Evolutionary conservation across 2,113 vertebrate genomes (phyloP), one percentile per base, ranked within the genome.

Genomic region (Seriola quinqueradiata): DNA sequence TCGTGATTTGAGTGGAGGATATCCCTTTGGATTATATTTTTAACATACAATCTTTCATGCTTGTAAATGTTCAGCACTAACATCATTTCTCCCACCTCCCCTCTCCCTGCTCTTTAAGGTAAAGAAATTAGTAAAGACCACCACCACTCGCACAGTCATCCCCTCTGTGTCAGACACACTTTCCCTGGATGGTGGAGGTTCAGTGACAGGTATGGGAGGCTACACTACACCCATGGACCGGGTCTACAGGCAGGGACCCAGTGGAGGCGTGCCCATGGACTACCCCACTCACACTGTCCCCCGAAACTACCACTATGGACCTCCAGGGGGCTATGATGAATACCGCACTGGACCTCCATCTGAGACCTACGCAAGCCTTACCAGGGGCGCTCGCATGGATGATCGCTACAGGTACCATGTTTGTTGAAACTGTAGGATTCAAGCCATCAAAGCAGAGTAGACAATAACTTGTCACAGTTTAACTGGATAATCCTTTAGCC

Each of bases 71-170:
- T 55, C 17, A 25, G 4, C 25, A 8, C 10, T 73, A 14, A 68
- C 48, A 4, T 74, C 25, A 32, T 10, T 4, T 58, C 3, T 57
- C n/a, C 16, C 6, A 1, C 40, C 16, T 52, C 21, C 4, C 2
- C 1, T 52, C 21, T 78, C 44, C 46, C 42, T 55, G 28, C 36
- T 50, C 2, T 71, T 52, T 3, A 76, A 99, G 98, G 97, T 98
- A 50, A 98, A 98, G 94, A 98, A 98, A 79, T 95, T 97, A n/a
- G 96, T 97, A 66, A 99, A 97, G 93, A 97, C 97, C 0, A 96
- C 97, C 90, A 97, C 96, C 59, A 97, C 97, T 0, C 95, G 98
- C 79, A 98, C 96, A 0, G 97, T 98, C 77, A 94, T 96, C 54
- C 95, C 95, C 25, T 96, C 95, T 0, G 77, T 96, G 82, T 95